A percentile compares a stretch with the other conserved stretches of the same genome.
phyloP scores from a whole-genome alignment of 2,888 invertebrate genomes.

The Polyommatus icarus region DNA sequence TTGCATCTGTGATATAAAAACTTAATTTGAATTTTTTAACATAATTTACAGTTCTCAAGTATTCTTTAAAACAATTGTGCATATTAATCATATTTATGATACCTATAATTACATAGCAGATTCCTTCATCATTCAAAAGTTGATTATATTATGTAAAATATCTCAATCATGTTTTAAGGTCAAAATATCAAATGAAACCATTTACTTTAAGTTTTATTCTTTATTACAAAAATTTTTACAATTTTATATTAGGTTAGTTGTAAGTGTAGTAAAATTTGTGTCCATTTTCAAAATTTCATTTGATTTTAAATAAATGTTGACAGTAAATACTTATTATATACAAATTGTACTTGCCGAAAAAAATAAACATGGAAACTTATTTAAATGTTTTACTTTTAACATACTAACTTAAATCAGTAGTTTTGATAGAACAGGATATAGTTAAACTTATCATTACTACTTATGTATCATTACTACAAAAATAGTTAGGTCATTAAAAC shows the following conservation, averaged over 20 bases:
- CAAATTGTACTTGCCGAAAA: background rate
- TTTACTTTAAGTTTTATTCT: constrained; percentile 8
- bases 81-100: background rate
- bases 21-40: background rate
- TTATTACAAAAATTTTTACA: background rate
- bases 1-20: constrained; percentile 5
- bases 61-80: background rate
- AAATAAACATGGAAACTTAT: background rate
- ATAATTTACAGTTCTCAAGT: constrained; percentile 1
- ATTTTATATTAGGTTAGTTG: constrained; percentile 16
- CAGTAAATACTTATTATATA: background rate
- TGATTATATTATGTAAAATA: constrained; percentile 4
- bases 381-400: background rate
- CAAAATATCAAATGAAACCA: constrained; percentile 18
- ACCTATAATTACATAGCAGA: background rate
- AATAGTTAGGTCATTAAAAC: background rate
- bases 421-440: background rate
- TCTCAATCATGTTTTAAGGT: constrained; percentile 17
- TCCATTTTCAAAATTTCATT: background rate
- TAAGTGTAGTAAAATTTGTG: background rate
- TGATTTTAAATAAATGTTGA: constrained; percentile 1
- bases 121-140: background rate
- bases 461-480: background rate
- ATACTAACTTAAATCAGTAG: background rate
- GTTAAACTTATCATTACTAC: background rate